A percentile compares a stretch with the other conserved stretches of the same genome.
Evolutionary conservation across 2,113 vertebrate genomes (phyloP).

Genomic region (Cavia aperea): DNA sequence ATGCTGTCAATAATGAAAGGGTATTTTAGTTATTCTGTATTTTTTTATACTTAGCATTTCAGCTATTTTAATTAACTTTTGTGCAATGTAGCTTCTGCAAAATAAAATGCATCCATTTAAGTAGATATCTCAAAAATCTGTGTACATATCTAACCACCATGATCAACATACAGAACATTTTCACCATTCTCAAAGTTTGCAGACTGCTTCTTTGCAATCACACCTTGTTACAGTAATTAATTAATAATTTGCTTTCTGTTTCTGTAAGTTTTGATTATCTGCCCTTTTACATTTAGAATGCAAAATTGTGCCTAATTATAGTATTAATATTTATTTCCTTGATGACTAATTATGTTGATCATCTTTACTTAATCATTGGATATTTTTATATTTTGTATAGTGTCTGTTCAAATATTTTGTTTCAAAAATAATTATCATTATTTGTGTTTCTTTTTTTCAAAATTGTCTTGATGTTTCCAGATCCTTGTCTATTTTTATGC

Average conservation of each 20-base stretch:
- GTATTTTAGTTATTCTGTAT: background rate
- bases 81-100: too few species aligned
- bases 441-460: background rate
- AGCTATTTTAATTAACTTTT: background rate
- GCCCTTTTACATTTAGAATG: background rate
- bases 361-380: background rate
- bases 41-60: background rate
- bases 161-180: background rate
- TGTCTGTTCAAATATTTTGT: slow-evolving; percentile 10
- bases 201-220: background rate
- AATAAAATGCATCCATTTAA: background rate
- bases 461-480: background rate
- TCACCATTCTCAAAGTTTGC: background rate
- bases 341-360: background rate
- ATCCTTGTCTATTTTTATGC: background rate
- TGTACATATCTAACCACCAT: background rate
- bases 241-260: background rate
- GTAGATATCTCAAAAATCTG: background rate
- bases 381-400: background rate
- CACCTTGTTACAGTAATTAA: background rate
- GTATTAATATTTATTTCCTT: slow-evolving; percentile 38
- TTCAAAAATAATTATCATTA: background rate
- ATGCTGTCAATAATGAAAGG: background rate
- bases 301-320: slow-evolving; percentile 14
- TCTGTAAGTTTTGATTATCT: background rate